Evolutionary conservation across 2,888 invertebrate genomes (phyloP).

Genomic region (Phytoseiulus persimilis): DNA sequence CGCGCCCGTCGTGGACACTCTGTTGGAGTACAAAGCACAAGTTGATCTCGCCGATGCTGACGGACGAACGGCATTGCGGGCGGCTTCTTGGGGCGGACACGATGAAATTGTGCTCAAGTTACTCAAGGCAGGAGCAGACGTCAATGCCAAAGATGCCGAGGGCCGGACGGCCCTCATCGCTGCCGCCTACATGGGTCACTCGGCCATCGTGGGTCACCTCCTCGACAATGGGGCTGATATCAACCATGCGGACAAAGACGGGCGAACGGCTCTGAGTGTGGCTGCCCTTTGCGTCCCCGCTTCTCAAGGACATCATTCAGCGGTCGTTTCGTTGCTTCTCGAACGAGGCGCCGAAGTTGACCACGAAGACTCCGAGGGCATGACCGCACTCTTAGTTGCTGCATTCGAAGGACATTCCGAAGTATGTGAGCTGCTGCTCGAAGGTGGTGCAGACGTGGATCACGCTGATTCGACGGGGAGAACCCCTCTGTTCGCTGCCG

Average conservation of each 20-base stretch:
- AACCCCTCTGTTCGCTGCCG: constrained; percentile 68
- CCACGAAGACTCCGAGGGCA: constrained; percentile 72
- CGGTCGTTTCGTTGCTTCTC: constrained; percentile 57
- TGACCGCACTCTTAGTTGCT: constrained; percentile 77
- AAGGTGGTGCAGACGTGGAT: constrained; percentile 85
- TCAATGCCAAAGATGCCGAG: constrained; percentile 53
- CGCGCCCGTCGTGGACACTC: constrained; percentile 54
- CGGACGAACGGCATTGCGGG: constrained; percentile 81
- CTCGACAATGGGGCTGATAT: constrained; percentile 71
- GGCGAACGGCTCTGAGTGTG: constrained; percentile 75
- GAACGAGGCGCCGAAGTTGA: constrained; percentile 74
- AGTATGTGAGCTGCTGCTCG: constrained; percentile 75
- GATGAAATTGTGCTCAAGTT: constrained; percentile 51
- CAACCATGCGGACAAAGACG: constrained; percentile 77
- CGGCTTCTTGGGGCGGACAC: constrained; percentile 60
- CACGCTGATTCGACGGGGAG: constrained; percentile 71
- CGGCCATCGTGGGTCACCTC: constrained; percentile 73
- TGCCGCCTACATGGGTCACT: constrained; percentile 84
- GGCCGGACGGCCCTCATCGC: constrained; percentile 54
- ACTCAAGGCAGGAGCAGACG: constrained; percentile 51
- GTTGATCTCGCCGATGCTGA: constrained; percentile 78
- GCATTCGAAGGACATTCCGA: constrained; percentile 86
- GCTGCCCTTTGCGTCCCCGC: constrained; percentile 75
- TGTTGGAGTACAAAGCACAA: constrained; percentile 62
- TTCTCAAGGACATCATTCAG: constrained; percentile 55